Base-by-base conservation (phyloP, 1,140 invertebrate species). In the Lerema accius region DNA sequence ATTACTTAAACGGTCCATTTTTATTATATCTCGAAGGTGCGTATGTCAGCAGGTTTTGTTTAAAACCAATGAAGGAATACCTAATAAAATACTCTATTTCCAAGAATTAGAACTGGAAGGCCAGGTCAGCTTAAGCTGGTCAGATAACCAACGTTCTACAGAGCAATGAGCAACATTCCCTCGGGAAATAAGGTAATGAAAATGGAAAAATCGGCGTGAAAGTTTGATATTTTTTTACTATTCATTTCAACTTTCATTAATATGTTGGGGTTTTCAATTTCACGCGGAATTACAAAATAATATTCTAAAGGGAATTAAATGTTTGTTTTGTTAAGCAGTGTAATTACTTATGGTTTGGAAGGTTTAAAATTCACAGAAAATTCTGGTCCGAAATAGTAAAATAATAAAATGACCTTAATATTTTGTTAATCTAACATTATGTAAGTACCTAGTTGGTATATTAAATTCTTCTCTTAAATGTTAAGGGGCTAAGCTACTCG, bases 121-220 rank as follows among this genome's bases (percentile, higher is more conserved):
- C n/a, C 5, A 48, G 45, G 45, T 14, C 19, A 4, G 19, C 5
- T 9, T 4, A 48, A 26, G 26, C 3, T 48, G 45, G 45, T 28
- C 45, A 14, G n/a, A 7, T 17, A 17, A 48, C 3, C 42, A 45
- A 19, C 16, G 15, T 17, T 45, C 42, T 2, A 45, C 7, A 10
- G 15, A 32, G 28, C 28, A 32, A 9, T 9, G 28, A 32, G 28
- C 28, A 32, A 32, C 42, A 6, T 19, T 7, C 42, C 10, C 9
- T 17, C 19, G 42, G 42, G 42, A 45, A 45, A 45, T 45, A 16
- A 45, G 42, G 42, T 45, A 45, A 19, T 45, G 16, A 45, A 45
- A 45, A 45, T 14, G 42, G 16, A 45, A n/a, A 45, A 45, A 45
- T 19, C n/a, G 16, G 16, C 7, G 42, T 17, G 15, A 42, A 42